Conservation (phyloP, 1,140 invertebrate species). For the Drosophila watanabei region DNA sequence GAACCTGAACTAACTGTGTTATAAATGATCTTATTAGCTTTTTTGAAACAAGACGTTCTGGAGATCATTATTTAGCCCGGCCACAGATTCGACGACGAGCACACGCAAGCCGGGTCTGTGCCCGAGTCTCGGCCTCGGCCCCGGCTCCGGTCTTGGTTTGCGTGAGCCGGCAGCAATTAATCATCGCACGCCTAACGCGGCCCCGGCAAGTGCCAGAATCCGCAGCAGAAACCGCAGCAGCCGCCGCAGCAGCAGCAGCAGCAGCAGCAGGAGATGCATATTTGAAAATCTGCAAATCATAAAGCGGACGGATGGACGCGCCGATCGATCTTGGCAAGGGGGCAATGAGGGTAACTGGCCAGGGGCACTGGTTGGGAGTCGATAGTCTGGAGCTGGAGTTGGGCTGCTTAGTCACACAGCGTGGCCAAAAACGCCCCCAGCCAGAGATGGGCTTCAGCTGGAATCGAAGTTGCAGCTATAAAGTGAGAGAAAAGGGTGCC, state of each 20-base stretch:
- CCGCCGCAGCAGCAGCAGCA: slow-evolving; percentile 7
- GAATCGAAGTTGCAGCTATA: slow-evolving; percentile 1
- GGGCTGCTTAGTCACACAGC: slow-evolving; percentile 71
- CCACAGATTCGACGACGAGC: slow-evolving; percentile 44
- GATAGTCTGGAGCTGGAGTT: slow-evolving; percentile 3
- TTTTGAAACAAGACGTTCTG: slow-evolving; percentile 84
- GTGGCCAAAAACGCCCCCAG: slow-evolving; percentile 72
- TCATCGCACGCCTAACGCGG: slow-evolving; percentile 77
- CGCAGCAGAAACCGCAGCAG: slow-evolving; percentile 9
- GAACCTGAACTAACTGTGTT: slow-evolving; percentile 78
- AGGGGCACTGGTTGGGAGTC: slow-evolving; percentile 17
- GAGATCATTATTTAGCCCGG: slow-evolving; percentile 76
- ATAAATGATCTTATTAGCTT: slow-evolving; percentile 84
- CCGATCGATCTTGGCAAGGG: slow-evolving; percentile 48
- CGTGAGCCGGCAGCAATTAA: slow-evolving; percentile 80
- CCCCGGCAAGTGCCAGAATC: slow-evolving; percentile 34
- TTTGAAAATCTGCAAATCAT: slow-evolving; percentile 84
- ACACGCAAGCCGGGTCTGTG: slow-evolving; percentile 52
- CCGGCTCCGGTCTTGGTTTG: slow-evolving; percentile 34
- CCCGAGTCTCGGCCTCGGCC: slow-evolving; percentile 4
- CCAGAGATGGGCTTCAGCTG: slow-evolving; percentile 41
- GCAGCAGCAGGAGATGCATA: slow-evolving; percentile 77
- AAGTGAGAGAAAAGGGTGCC: not conserved
- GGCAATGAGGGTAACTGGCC: slow-evolving; percentile 28
- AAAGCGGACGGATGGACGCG: slow-evolving; percentile 57